Base-by-base conservation (phyloP, 37 sponge, comb jelly and placozoan species). In the Diacarnus erythraeanus region DNA sequence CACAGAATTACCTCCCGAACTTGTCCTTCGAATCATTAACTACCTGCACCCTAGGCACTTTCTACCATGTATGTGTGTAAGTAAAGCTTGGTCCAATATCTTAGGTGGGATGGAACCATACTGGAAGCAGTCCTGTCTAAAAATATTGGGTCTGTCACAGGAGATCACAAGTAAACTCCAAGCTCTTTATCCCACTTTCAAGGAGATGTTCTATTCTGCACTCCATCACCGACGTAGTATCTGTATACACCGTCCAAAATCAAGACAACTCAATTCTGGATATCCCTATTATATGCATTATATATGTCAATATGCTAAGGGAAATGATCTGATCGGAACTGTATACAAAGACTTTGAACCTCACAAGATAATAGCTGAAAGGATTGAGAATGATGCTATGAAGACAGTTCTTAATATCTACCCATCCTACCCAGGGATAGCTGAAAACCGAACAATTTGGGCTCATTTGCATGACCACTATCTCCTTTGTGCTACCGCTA, bases 321-420 rank as follows among this genome's bases (percentile, higher is more conserved):
- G 37, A 8, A 59, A 65, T 20, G 22, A 27, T 17, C 29, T 86
- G 21, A 40, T 75, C 37, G 76, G 81, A 20, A 80, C 81, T 9
- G 20, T 80, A 0, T 86, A 86, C 70, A 36, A 39, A 37, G 81
- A 86, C 61, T 86, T 86, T 71, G 27, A 23, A 40, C 87, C 87
- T 5, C n/a, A 31, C 18, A 38, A 69, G 38, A 80, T 70, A 2
- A 0, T 71, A 20, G 63, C 80, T 5, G 60, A 79, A 38, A 80
- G 29, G 33, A 39, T 86, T 2, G 5, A 33, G 5, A 25, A 37
- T 4, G 57, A 42, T 18, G 41, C 80, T 5, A 12, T 54, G 6
- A 1, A 33, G n/a, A 42, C 39, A 31, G 33, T 37, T 12, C 42
- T 69, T 8, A 73, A 67, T 10, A 42, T 80, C 41, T 26, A 0